Evolutionary conservation across 2,888 invertebrate species (phyloP), one percentile per base, ranked within the genome.

Genomic region (Hyposoter didymator): DNA sequence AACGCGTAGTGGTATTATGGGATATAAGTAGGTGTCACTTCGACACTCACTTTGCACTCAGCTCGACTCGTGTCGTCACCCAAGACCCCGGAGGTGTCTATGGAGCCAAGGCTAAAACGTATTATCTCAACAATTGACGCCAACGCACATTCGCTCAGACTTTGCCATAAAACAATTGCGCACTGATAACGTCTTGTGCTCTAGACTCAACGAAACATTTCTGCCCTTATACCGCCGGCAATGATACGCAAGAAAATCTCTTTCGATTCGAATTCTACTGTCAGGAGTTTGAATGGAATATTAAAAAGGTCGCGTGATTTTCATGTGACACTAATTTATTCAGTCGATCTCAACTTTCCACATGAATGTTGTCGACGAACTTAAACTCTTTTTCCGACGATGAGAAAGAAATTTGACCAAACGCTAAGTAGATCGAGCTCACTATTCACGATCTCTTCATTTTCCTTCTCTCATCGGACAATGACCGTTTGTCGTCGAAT

Each of bases 51-150:
- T 85, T 70, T 72, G 66, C 62, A 55, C 45, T 70, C 69, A 59
- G 52, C 67, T 70, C n/a, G 45, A 59, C 59, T 45, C 62, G 67
- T 80, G 76, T 80, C 67, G 72, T 67, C 82, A 76, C 19, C 35
- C 79, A 49, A 73, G 82, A 82, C 70, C 76, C 73, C 70, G 70
- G 75, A 79, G 82, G 78, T 82, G 82, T 39, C 39, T 76, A 52
- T 52, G 17, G 67, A 79, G 76, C 82, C 85, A 85, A 85, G 85
- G 85, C 83, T 85, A 80, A 75, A 66, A 32, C 80, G 69, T 80
- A 80, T n/a, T n/a, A 85, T 80, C 80, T 83, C 70, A 73, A 79
- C 85, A 74, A 85, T 85, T 85, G 67, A 80, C 85, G 78, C 85
- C 85, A 83, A 85, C 85, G 85, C 85, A 73, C 73, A 74, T 66